These are phyloP conservation scores for Conistra vaccinii DNA, from an alignment of 2,888 invertebrate species.

Conservation along the genomic window DNA sequence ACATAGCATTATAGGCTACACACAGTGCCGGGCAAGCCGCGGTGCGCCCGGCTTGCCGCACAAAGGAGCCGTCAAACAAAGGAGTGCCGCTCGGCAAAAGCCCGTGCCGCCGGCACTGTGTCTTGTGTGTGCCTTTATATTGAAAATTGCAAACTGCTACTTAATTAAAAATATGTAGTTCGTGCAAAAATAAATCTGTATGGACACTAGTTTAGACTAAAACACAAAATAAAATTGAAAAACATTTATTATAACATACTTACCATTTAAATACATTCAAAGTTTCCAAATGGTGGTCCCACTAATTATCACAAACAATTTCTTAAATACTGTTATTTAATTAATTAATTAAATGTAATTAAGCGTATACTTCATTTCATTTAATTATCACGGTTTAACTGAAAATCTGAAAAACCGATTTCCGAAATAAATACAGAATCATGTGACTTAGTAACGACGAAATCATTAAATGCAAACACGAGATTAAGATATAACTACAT, in stretches of 20 bases:
- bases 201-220: background rate
- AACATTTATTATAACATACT: constrained; percentile 51
- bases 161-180: background rate
- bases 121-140: background rate
- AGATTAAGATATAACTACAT: constrained; percentile 49
- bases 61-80: too few species aligned
- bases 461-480: constrained; percentile 46
- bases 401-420: constrained; percentile 12
- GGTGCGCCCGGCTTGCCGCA: too few species aligned
- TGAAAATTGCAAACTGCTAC: constrained; percentile 2
- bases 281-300: constrained; percentile 34
- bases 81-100: too few species aligned
- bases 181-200: background rate
- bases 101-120: too few species aligned
- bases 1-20: too few species aligned
- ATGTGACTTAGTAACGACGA: constrained; percentile 35
- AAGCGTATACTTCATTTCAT: constrained; percentile 12
- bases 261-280: constrained; percentile 52
- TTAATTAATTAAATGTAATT: too few species aligned
- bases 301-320: constrained; percentile 45
- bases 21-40: too few species aligned
- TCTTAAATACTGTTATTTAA: constrained; percentile 18
- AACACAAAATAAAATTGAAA: background rate
- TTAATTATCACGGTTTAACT: background rate
- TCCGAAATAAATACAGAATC: constrained; percentile 31